These are phyloP conservation scores for Xiphophorus maculatus DNA, from an alignment of 2,113 vertebrate species.

Conservation along the genomic window DNA sequence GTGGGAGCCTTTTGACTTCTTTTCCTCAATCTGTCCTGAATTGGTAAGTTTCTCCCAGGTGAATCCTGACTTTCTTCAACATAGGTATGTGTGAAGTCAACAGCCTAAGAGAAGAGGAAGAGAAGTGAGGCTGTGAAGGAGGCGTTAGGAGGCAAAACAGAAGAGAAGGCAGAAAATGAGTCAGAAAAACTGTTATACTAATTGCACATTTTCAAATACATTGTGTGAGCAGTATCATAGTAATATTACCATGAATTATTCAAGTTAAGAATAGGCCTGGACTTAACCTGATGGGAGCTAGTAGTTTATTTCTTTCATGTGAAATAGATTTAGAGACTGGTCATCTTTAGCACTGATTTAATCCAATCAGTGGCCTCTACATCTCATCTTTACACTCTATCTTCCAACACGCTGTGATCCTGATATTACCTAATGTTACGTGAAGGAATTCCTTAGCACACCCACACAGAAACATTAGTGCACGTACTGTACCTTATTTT, in stretches of 20 bases:
- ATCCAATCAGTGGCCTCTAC: constrained; percentile 16
- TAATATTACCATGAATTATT: constrained; percentile 37
- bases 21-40: too few species aligned
- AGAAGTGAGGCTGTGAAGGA: too few species aligned
- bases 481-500: neutral
- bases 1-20: too few species aligned
- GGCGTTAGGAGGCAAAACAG: too few species aligned
- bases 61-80: too few species aligned
- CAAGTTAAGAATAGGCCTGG: constrained; percentile 30
- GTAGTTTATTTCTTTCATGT: constrained; percentile 19
- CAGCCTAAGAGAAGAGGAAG: too few species aligned
- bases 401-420: constrained; percentile 7
- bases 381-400: constrained; percentile 21
- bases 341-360: constrained; percentile 6
- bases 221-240: neutral
- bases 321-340: constrained; percentile 22
- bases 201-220: neutral
- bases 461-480: constrained; percentile 14
- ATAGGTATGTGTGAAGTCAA: too few species aligned
- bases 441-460: neutral
- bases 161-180: too few species aligned
- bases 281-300: constrained; percentile 17
- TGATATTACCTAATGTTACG: constrained; percentile 22
- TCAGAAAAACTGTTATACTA: neutral
- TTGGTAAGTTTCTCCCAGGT: too few species aligned